phyloP scores from a whole-genome alignment of 2,888 invertebrate genomes.

The Oxystoma pomonae region DNA sequence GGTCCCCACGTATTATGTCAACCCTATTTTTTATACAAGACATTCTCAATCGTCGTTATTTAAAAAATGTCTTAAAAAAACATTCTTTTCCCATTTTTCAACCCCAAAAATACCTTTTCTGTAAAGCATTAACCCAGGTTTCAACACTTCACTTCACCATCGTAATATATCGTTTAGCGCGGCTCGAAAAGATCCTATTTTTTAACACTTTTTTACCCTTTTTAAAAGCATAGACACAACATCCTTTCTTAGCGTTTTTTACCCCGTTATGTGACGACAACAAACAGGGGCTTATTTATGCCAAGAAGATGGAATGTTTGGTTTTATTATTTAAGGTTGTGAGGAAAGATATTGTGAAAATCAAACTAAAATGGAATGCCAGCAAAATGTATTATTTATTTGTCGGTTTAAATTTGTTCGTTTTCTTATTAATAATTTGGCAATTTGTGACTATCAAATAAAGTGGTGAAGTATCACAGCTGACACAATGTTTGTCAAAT shows the following conservation, averaged over 20 bases:
- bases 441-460: too few species aligned
- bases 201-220: conserved; percentile 38
- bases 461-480: too few species aligned
- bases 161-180: not conserved
- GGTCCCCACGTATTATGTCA: not conserved
- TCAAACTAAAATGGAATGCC: too few species aligned
- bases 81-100: not conserved
- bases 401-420: too few species aligned
- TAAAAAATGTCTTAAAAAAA: not conserved
- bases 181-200: conserved; percentile 12
- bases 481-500: too few species aligned
- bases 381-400: too few species aligned
- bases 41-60: not conserved
- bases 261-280: conserved; percentile 1
- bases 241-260: conserved; percentile 37
- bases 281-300: too few species aligned
- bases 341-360: too few species aligned
- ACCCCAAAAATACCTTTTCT: not conserved
- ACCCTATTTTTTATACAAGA: not conserved
- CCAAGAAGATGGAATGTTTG: too few species aligned
- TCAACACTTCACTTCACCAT: not conserved
- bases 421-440: too few species aligned
- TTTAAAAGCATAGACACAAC: conserved; percentile 37
- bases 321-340: too few species aligned
- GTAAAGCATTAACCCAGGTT: not conserved